phyloP scores from a whole-genome alignment of 1,140 invertebrate species.

The Zaprionus tsacasi region DNA sequence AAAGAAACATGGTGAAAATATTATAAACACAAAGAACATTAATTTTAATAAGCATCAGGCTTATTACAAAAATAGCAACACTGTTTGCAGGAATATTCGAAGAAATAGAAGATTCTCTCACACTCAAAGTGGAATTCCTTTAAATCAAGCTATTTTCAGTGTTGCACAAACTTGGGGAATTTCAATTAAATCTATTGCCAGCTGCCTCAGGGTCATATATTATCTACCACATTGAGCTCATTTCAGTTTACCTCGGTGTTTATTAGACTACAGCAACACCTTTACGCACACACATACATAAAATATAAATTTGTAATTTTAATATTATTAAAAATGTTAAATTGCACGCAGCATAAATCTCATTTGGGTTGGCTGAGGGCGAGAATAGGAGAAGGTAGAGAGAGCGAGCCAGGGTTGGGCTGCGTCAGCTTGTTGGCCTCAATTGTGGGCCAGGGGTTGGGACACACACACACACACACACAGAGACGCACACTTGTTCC shows the following conservation, averaged over 20 bases:
- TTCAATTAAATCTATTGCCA: not conserved
- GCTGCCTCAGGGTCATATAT: conserved; percentile 22
- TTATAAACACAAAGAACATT: no score
- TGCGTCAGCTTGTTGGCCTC: conserved; percentile 61
- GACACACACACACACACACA: conserved; percentile 18
- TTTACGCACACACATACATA: conserved; percentile 42
- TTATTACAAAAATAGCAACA: no score
- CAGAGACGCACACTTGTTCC: conserved; percentile 4
- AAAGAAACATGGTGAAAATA: no score
- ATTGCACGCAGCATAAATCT: conserved; percentile 78
- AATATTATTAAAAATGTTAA: conserved; percentile 81
- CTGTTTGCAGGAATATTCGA: no score
- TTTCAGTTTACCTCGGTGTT: conserved; percentile 45
- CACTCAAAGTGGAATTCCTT: not conserved
- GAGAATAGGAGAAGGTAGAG: not conserved
- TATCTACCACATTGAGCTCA: not conserved
- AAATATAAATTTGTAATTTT: conserved; percentile 78
- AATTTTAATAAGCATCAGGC: no score
- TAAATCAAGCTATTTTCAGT: conserved; percentile 4
- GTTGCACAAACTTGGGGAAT: not conserved
- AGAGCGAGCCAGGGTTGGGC: not conserved
- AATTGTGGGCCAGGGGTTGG: conserved; percentile 50
- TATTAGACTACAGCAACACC: conserved; percentile 67
- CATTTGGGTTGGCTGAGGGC: conserved; percentile 38
- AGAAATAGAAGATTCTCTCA: not conserved